Evolutionary conservation across 2,113 vertebrate genomes (phyloP), one percentile per base, ranked within the genome.

Genomic region (Chloropsis hardwickii): DNA sequence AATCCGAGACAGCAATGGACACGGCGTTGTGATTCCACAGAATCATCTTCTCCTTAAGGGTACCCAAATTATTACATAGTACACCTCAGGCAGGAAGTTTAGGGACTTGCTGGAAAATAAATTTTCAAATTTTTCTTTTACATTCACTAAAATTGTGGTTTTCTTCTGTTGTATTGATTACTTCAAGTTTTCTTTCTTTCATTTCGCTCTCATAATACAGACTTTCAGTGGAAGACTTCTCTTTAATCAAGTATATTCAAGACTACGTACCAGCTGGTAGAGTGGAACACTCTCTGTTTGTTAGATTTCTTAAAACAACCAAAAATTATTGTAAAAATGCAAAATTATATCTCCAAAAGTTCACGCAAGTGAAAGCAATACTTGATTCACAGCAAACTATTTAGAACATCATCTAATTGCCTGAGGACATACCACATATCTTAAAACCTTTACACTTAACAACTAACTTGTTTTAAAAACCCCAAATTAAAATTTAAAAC

Each of bases 81-180:
- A 47, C 23, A 57, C 9, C 23, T 45, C 50, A 39, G 14, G 27
- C 31, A 39, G 65, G 74, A 60, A 33, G 25, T 39, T 69, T 33
- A 64, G 16, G 48, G 27, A 37, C 29, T 37, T 73, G 31, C 48
- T 83, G 42, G 48, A 51, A 83, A 79, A 50, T 33, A 33, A 40
- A 37, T 37, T 20, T 24, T 23, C 57, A 48, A 27, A 4, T 31
- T 85, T 72, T 45, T n/a, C 35, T n/a, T 72, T 95, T 92, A 97
- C 83, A 81, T 95, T 71, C 80, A 48, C 44, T 86, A 29, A 9
- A 35, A 35, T 21, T 69, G 21, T 54, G 45, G 7, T 35, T 78
- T 76, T 11, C 73, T 65, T 97, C 93, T 70, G 90, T 95, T 93
- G 91, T 60, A 50, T 90, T 17, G 17, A 95, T 96, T 67, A 87